Evolutionary conservation across 2,888 invertebrate genomes (phyloP), one percentile per base, ranked within the genome.

Genomic region (Rhogogaster chlorosoma): DNA sequence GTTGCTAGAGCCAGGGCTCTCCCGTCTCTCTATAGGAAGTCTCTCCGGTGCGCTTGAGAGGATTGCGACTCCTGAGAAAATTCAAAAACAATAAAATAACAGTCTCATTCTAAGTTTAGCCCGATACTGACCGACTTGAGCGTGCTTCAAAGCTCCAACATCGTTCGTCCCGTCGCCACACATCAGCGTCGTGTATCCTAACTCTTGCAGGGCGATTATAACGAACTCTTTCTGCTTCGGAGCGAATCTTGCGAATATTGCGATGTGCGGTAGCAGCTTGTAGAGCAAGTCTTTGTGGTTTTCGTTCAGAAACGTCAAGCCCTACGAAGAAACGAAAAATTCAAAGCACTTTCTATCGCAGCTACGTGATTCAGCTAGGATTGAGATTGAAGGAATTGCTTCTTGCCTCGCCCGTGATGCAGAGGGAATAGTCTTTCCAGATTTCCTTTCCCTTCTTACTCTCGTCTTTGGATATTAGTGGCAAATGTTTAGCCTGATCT

Each of bases 81-180:
- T 67, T 3, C 5, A 10, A 32, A 32, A 67, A 15, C 32, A 32
- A 67, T 18, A 26, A 32, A 32, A 67, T 67, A 32, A 67, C 71
- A 73, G 22, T 53, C 49, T 77, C 9, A 86, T 67, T 61, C 26
- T 42, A 61, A 36, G 70, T 71, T 18, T 36, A 18, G 0, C 70
- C 73, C 64, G 45, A 29, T 57, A 90, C 93, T 89, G 86, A 95
- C 97, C 97, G 91, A 98, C 99, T 94, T 99, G 97, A 49, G 99
- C 99, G 94, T 99, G 99, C 94, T 99, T 99, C 80, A 99, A 94
- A 5, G 99, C 99, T 26, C 99, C 99, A 15, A 99, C 99, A 94
- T 99, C 99, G 93, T 99, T 99, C 1, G 99, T 99, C 84, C 99
- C 99, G 94, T 99, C 99, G 1, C 99, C 99, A 92, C 99, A 99